Evolutionary conservation across 2,113 vertebrate species (phyloP).

Genomic region (Tenrec ecaudatus): DNA sequence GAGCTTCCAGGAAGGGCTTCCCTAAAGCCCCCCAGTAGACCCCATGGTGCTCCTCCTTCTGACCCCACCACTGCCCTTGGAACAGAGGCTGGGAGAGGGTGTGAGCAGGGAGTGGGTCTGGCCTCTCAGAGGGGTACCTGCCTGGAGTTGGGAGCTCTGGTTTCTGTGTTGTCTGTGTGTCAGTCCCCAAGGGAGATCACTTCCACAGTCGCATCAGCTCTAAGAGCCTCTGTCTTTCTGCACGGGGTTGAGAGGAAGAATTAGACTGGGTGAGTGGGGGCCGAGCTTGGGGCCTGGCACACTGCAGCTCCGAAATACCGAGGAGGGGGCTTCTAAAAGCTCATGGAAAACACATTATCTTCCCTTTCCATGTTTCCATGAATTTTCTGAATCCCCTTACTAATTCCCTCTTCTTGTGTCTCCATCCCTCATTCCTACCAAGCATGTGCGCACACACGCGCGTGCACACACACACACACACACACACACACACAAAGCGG

Average conservation of each 20-base stretch:
- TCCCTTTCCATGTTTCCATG: too few relatives aligned
- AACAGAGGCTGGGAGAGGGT: background rate
- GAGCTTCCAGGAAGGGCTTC: background rate
- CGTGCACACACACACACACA: too few relatives aligned
- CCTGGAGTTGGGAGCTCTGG: background rate
- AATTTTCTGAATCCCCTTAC: too few relatives aligned
- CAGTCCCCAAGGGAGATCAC: background rate
- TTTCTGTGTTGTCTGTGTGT: background rate
- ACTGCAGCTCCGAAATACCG: background rate
- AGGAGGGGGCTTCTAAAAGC: background rate
- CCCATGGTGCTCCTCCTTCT: too few relatives aligned
- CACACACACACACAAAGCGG: background rate
- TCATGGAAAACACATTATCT: too few relatives aligned
- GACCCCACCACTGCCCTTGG: background rate
- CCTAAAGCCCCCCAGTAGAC: background rate
- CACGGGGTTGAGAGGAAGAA: background rate
- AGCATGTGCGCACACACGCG: too few relatives aligned
- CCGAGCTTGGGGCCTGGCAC: background rate
- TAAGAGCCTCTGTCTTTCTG: background rate
- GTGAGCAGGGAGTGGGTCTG: background rate
- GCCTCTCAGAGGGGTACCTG: accelerated
- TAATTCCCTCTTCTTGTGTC: background rate
- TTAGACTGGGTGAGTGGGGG: background rate
- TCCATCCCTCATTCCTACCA: background rate
- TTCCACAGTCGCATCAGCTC: background rate